Evolutionary conservation across 2,113 vertebrate species (phyloP).

Genomic region (Terrapene triunguis): DNA sequence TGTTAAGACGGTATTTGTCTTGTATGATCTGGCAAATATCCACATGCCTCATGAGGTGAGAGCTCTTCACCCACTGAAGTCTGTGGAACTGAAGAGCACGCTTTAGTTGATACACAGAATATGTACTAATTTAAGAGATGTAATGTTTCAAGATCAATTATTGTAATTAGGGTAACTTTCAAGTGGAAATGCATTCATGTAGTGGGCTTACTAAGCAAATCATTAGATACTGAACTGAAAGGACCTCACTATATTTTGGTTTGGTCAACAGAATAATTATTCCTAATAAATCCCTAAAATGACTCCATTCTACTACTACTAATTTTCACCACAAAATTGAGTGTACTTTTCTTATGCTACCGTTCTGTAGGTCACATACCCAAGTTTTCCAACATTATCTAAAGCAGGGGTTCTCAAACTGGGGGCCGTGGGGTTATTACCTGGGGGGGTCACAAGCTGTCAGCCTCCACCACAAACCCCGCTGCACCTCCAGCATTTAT

Average conservation of each 20-base stretch:
- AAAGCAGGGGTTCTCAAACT: no score
- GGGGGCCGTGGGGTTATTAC: no score
- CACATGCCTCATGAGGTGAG: neutral
- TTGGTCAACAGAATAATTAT: neutral
- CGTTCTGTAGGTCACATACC: neutral
- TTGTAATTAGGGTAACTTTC: neutral
- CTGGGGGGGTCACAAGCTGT: no score
- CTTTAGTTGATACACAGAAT: neutral
- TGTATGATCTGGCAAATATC: neutral
- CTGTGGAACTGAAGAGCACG: neutral
- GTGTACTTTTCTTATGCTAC: neutral
- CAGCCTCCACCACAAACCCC: no score
- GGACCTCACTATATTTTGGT: neutral
- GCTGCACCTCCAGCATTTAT: no score
- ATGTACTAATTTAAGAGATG: neutral
- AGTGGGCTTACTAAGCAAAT: neutral
- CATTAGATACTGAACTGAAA: neutral
- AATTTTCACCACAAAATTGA: neutral
- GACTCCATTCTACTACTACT: neutral
- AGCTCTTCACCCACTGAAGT: neutral
- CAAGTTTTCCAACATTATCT: neutral
- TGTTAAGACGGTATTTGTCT: neutral
- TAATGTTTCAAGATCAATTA: neutral
- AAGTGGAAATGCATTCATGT: neutral
- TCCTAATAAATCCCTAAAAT: neutral